Base-by-base conservation (phyloP, 2,113 vertebrate species). In the Clarias gariepinus region DNA sequence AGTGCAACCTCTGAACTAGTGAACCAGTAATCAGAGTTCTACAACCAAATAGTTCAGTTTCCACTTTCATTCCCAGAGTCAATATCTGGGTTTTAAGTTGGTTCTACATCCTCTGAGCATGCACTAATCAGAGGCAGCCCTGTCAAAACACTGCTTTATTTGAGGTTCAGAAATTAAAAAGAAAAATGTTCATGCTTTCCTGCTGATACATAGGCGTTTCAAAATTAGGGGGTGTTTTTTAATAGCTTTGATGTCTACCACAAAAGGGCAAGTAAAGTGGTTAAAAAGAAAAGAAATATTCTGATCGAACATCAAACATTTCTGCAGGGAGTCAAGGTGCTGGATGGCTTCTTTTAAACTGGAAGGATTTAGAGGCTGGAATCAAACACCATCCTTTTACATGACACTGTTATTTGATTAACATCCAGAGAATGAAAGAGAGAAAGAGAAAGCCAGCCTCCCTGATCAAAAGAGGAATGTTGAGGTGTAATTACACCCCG, bases 361-460 rank as follows among this genome's bases (percentile, higher is more conserved):
- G 87, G 86, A 58, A 81, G 89, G 83, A 80, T 74, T 89, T 84
- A 88, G 81, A 89, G 86, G 52, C 71, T 86, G 78, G 85, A 91
- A 93, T 90, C 87, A 84, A 88, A 89, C 85, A 87, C 85, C 89
- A 91, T 91, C 91, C 68, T 91, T 92, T 91, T 91, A 92, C 91
- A 91, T 83, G 86, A 87, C 90, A 90, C 33, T 83, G 86, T 91
- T 90, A 93, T 91, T 95, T 93, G 89, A 93, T 94, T 92, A 92
- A 90, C 53, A 69, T 89, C 87, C 87, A 85, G 89, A 88, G 87
- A 89, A 81, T 84, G 71, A 36, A 36, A 36, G 89, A 87, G 89
- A 85, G 19, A 23, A 10, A 60, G 91, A 88, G 83, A 33, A 85
- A 77, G 52, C 7, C 77, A 84, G 28, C 41, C 71, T 82, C 81